These are phyloP conservation scores for Strigamia crassipes DNA, from an alignment of 2,888 invertebrate genomes.

Conservation along the genomic window DNA sequence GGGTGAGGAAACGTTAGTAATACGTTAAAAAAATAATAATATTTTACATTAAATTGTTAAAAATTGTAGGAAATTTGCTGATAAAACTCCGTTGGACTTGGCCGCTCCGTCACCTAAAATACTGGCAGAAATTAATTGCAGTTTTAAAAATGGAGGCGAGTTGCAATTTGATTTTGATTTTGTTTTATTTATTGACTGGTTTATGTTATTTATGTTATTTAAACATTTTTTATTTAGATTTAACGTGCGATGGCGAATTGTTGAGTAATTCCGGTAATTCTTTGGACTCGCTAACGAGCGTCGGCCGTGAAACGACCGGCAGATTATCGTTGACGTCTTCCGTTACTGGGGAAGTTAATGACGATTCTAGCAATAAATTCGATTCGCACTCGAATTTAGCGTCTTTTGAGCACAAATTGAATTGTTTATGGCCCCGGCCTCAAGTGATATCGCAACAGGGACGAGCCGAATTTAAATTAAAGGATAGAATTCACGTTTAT, in stretches of 20 bases:
- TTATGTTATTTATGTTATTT: not conserved
- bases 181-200: no score
- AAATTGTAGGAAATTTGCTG: slow-evolving; percentile 58
- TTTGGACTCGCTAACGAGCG: not conserved
- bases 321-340: not conserved
- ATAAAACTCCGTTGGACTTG: slow-evolving; percentile 59
- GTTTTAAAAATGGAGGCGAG: slow-evolving; percentile 50
- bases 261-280: not conserved
- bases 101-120: slow-evolving; percentile 59
- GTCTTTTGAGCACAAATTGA: not conserved
- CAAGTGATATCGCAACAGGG: not conserved
- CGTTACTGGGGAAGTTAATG: not conserved
- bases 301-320: not conserved
- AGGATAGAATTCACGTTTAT: not conserved
- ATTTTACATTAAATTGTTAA: not conserved
- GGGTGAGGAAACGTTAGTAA: slow-evolving; percentile 58
- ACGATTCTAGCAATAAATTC: no score
- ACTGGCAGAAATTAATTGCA: slow-evolving; percentile 50
- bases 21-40: not conserved
- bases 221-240: not conserved
- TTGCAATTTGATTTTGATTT: not conserved
- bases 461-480: not conserved
- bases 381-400: not conserved
- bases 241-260: not conserved
- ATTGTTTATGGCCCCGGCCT: slow-evolving; percentile 21